Conservation (phyloP, 2,113 vertebrate species). For the Vulpes lagopus region DNA sequence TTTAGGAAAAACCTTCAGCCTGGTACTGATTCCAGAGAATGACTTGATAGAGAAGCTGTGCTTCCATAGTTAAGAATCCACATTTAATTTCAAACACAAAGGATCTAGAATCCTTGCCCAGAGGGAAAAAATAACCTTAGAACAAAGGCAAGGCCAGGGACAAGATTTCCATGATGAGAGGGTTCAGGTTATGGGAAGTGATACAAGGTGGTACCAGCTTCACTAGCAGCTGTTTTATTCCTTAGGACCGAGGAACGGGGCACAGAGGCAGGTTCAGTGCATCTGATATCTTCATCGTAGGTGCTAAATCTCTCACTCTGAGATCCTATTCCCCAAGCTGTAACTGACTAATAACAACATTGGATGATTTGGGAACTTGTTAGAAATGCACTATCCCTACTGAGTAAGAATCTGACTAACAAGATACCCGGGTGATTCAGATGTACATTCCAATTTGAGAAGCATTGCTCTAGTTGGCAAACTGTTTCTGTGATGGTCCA, state of each 20-base stretch:
- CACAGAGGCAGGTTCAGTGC: neutral
- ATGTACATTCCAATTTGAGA: neutral
- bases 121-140: slow-evolving; percentile 12
- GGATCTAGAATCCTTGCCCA: neutral
- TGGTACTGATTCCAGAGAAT: slow-evolving; percentile 36
- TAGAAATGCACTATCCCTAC: neutral
- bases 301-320: neutral
- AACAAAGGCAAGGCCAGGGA: slow-evolving; percentile 9
- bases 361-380: neutral
- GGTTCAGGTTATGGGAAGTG: neutral
- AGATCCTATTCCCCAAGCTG: neutral
- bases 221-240: neutral
- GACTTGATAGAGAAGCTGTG: slow-evolving; percentile 34
- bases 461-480: neutral
- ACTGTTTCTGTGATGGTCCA: neutral
- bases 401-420: neutral
- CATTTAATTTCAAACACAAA: slow-evolving; percentile 42
- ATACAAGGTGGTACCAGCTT: neutral
- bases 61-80: slow-evolving; percentile 43
- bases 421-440: neutral
- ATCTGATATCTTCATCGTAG: neutral
- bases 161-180: neutral
- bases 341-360: neutral
- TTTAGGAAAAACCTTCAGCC: neutral
- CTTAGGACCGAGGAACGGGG: neutral